These are phyloP conservation scores for Paradoxurus hermaphroditus DNA, from an alignment of 2,113 vertebrate genomes.

Conservation along the genomic window DNA sequence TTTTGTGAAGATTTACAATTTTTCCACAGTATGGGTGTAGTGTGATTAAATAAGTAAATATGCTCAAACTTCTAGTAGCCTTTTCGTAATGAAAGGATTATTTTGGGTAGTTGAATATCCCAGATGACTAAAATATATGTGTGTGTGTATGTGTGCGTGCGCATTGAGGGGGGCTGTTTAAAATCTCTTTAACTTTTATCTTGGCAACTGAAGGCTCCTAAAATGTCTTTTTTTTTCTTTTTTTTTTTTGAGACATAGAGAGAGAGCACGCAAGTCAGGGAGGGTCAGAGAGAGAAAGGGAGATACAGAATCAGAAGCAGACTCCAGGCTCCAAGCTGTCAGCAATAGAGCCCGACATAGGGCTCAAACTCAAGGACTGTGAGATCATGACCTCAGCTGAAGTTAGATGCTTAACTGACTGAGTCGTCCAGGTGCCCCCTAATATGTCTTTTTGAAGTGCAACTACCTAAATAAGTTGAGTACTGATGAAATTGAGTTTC, in stretches of 20 bases:
- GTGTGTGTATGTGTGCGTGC: background rate
- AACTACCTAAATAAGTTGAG: background rate
- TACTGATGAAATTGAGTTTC: background rate
- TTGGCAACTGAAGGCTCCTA: background rate
- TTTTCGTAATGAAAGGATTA: background rate
- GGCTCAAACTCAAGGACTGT: no score
- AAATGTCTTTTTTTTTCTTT: background rate
- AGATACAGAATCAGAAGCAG: no score
- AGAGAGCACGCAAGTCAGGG: no score
- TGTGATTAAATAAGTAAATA: background rate
- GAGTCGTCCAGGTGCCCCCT: no score
- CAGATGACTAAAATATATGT: background rate
- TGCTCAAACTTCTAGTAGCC: background rate
- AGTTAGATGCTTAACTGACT: no score
- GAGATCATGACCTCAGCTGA: no score
- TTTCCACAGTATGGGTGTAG: background rate
- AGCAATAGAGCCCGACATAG: no score
- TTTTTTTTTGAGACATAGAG: no score
- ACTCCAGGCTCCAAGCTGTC: no score
- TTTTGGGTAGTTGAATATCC: background rate
- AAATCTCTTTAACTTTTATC: background rate
- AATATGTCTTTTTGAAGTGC: background rate
- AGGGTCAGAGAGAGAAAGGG: no score
- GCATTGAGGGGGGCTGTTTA: background rate
- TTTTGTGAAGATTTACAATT: background rate